Percentiles rank a stretch among this genome's conserved stretches.
Evolutionary conservation across 2,888 invertebrate genomes (phyloP).

Genomic region (Tyria jacobaeae): DNA sequence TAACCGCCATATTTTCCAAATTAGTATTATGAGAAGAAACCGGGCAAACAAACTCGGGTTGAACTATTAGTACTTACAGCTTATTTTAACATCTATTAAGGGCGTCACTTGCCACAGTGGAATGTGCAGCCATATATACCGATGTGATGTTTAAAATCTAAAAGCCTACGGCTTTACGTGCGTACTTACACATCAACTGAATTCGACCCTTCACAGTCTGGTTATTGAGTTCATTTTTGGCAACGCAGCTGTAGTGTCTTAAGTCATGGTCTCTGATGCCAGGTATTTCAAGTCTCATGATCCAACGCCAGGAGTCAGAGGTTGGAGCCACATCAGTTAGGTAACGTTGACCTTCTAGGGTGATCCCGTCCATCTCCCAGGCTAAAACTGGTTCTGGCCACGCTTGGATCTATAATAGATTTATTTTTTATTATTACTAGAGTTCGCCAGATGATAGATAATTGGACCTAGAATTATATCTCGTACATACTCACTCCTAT

Average conservation of each 20-base stretch:
- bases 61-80: too few species aligned
- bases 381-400: constrained; percentile 94
- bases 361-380: constrained; percentile 94
- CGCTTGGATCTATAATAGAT: constrained; percentile 89
- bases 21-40: too few species aligned
- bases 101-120: too few species aligned
- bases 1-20: too few species aligned
- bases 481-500: too few species aligned
- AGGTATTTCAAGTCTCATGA: constrained; percentile 92
- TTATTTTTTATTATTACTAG: too few species aligned
- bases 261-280: constrained; percentile 89
- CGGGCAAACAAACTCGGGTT: too few species aligned
- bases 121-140: too few species aligned
- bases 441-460: too few species aligned
- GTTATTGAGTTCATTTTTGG: constrained; percentile 93
- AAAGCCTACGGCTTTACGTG: not conserved
- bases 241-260: constrained; percentile 93
- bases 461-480: too few species aligned
- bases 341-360: constrained; percentile 87
- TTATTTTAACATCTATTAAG: too few species aligned
- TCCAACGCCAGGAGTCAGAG: constrained; percentile 87
- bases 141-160: not conserved
- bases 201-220: constrained; percentile 91
- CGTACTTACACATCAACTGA: constrained; percentile 67
- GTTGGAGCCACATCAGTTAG: constrained; percentile 70